Base-by-base conservation (phyloP, 2,888 invertebrate genomes). In the Drosophila leonis region DNA sequence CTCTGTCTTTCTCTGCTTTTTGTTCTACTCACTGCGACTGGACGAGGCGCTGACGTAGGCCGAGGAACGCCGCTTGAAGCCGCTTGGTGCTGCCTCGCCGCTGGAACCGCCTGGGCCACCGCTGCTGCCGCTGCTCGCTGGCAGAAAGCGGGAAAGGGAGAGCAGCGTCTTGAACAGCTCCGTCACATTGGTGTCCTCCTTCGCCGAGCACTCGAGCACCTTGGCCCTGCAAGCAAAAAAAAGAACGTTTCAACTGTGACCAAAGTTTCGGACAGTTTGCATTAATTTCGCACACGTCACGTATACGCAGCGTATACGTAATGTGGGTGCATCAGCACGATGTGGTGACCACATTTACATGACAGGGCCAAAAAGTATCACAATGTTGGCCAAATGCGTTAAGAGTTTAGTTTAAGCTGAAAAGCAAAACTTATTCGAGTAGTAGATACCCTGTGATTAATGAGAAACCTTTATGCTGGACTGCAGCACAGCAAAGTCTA, bases 101-200 rank as follows among this genome's bases (percentile, higher is more conserved):
- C 94, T 91, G 64, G 94, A 35, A 20, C 51, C 72, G 10, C 94
- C 94, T 51, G 94, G 91, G 54, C 95, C 81, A 29, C 79, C 77
- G 63, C 59, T 24, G 59, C 87, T 88, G 81, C 94, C 94, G 63
- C 94, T 92, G 72, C 95, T 95, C 76, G 94, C 94, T 39, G 95
- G 95, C 76, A 96, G 93, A 80, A 96, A 95, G 84, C 95, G 95
- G 61, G 97, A 96, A 62, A 97, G 94, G 42, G 96, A 95, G 74
- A 97, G 94, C 91, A 98, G 95, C 65, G 95, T 95, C 89, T 96
- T 95, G 93, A 98, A 98, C 67, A 97, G 95, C 82, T 97, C 97
- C 86, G 95, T 95, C 75, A 97, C 95, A 92, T 96, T 96, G 89
- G 95, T 95, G 92, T 97, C 96, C 90, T 96, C 96, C 92, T 96